Evolutionary conservation across 2,113 vertebrate species (phyloP), one percentile per base, ranked within the genome.

Genomic region (Phalacrocorax pelagicus): DNA sequence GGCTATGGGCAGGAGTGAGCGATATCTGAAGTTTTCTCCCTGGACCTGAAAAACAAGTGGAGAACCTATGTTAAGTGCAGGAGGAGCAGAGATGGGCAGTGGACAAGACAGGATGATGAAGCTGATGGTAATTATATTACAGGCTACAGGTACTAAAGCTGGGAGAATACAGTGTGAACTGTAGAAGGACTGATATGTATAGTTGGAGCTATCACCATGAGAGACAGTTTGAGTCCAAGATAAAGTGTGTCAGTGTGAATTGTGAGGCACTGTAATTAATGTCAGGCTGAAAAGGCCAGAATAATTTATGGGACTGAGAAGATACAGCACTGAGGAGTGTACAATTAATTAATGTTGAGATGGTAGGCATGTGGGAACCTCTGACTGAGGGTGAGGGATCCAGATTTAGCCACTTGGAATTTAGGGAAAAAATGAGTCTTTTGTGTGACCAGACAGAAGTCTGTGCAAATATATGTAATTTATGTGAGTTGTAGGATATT

Each of bases 191-290:
- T 58, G 66, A 23, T 34, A 38, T 9, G 19, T 66, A 21, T 30
- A 38, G 32, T 19, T 81, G 65, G 72, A 90, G 36, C 59, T 84
- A 63, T 62, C 67, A 52, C 65, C 3, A 0, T 4, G 16, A 88
- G 42, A 88, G 38, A 67, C 47, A 74, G 80, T 46, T 63, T 61
- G 75, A 78, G 40, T 34, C 44, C 57, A 44, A 78, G 83, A 90
- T 29, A 57, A 73, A 94, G 55, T 52, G 30, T 86, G 47, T 79
- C 80, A 84, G 38, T 46, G 52, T 67, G 72, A 93, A 86, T 18
- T 92, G 80, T 57, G 69, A 67, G 80, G 65, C 72, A 59, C 80
- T 71, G 57, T 86, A 94, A 94, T 95, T 95, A 93, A 93, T 49
- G 61, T 84, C 63, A 84, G 72, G 27, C 72, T 86, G 70, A 92